A percentile compares a stretch with the other conserved stretches of the same genome.
phyloP scores from a whole-genome alignment of 2,888 invertebrate species.

The Drosophila barbarae region DNA sequence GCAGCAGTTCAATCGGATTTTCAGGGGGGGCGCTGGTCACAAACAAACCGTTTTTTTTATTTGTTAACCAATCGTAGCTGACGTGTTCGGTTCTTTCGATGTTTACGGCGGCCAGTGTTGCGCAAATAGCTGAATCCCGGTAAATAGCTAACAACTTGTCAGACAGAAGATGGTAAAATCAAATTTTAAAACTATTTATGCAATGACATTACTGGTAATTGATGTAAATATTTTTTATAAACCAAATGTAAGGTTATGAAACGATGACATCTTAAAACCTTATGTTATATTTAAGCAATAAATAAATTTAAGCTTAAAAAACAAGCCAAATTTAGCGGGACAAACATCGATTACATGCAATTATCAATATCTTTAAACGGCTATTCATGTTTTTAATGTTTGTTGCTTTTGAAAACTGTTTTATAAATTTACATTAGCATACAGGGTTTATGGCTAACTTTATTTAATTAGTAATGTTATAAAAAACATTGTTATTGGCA shows the following conservation, averaged over 20 bases:
- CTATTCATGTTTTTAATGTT: background rate
- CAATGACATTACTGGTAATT: no score
- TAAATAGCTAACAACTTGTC: background rate
- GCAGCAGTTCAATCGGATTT: constrained; percentile 19
- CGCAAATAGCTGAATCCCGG: background rate
- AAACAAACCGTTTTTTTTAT: constrained; percentile 20
- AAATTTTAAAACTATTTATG: no score
- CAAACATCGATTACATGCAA: background rate
- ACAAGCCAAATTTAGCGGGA: no score
- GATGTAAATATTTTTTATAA: no score
- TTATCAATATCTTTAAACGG: background rate
- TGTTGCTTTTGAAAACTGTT: background rate
- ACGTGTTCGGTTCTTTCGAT: constrained; percentile 72
- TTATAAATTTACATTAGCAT: no score
- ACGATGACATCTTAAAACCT: no score
- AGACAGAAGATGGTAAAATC: no score
- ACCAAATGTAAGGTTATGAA: no score
- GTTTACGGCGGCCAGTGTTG: constrained; percentile 48
- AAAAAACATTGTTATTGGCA: background rate
- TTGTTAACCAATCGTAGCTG: constrained; percentile 63
- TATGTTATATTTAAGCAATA: no score
- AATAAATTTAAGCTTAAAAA: no score
- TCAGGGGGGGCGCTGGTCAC: constrained; percentile 24
- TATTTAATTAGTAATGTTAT: background rate
- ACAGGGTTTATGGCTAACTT: background rate